phyloP scores from a whole-genome alignment of 2,797 vertebrate genomes.

The Tangara arthus region DNA sequence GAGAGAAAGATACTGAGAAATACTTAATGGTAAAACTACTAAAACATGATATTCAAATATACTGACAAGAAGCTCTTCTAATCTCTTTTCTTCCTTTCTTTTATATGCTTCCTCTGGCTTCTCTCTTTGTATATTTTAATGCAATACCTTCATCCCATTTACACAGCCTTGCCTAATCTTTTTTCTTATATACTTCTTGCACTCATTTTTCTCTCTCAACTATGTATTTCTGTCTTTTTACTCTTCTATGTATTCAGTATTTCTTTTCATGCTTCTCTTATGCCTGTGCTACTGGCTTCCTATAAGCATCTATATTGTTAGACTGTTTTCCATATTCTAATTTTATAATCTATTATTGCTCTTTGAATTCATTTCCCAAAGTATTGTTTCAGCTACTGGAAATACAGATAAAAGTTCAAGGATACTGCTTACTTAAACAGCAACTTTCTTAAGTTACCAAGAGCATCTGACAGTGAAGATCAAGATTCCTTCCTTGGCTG shows the following conservation, averaged over 20 bases:
- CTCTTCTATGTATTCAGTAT: not conserved
- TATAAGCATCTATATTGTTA: not conserved
- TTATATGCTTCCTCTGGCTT: not conserved
- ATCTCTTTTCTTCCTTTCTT: not conserved
- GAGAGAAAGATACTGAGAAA: not conserved
- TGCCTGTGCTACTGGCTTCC: not conserved
- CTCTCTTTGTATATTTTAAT: not conserved
- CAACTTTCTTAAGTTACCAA: not conserved
- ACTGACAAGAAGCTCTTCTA: constrained; percentile 5
- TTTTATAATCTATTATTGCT: not conserved
- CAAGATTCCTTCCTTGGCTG: not conserved
- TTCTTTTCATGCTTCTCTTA: not conserved
- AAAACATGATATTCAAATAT: constrained; percentile 19
- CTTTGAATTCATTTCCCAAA: not conserved
- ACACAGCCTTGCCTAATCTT: not conserved
- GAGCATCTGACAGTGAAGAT: not conserved
- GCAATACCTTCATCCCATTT: constrained; percentile 6
- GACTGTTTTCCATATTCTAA: not conserved
- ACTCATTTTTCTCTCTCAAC: not conserved
- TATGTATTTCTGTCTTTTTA: not conserved
- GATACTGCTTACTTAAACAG: not conserved
- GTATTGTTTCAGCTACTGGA: not conserved
- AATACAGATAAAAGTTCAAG: not conserved
- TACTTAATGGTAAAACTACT: not conserved
- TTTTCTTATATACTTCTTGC: not conserved